Base-by-base conservation (phyloP, 2,797 vertebrate species). In the Pantherophis alleghaniensis region DNA sequence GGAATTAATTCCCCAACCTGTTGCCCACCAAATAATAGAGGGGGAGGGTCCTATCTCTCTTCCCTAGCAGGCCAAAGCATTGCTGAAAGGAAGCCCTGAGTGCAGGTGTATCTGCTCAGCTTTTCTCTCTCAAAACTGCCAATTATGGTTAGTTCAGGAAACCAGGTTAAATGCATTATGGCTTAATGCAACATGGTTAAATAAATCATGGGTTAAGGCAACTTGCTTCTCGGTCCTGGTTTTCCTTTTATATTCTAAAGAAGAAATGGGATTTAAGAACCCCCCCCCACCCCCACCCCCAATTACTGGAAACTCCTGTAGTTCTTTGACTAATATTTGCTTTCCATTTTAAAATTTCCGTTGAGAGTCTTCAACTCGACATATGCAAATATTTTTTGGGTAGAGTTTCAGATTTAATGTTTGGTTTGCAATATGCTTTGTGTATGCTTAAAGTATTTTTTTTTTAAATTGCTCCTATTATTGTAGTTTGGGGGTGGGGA, bases 21-120 rank as follows among this genome's bases (percentile, higher is more conserved):
- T 37, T 20, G 32, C 16, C 69, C 69, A 7, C 32, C 32, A 74
- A 37, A 74, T 79, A 22, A 42, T 11, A 18, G 66, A 28, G 18
- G 1, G 32, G 3, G 7, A 1, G 66, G 66, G 5, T 37, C 69
- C 69, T 3, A 37, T 7, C 1, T 0, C 0, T 4, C 69, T 37
- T 3, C 16, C 69, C 32, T 3, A 18, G 66, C n/a, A 20, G 28
- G 32, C 14, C n/a, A 74, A 37, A 37, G 69, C 32, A 20, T 74
- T 18, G n/a, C n/a, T 32, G n/a, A 16, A 69, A 16, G 5, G n/a
- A 12, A 32, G 5, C 66, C 14, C 66, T 63, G 4, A 66, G 61
- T n/a, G 61, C 63, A 32, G 16, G 32, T 74, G 69, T 20, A 20
- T 20, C 32, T 1, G 69, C 69, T 42, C 32, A 42, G 32, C 16